Evolutionary conservation across 2,797 vertebrate species (phyloP).

Genomic region (Scleropages formosus): DNA sequence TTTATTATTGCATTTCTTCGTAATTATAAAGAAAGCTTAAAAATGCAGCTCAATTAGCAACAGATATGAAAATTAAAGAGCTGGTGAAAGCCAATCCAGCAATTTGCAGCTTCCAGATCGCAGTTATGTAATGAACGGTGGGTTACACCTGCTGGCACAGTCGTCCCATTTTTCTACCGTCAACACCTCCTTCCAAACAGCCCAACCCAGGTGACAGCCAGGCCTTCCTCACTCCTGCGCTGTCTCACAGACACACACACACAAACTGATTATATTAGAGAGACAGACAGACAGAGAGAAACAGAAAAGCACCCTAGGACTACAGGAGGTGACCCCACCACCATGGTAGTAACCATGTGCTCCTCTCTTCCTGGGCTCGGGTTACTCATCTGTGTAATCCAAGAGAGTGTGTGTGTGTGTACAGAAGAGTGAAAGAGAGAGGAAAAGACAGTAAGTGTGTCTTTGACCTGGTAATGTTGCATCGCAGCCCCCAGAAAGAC

Average conservation of each 20-base stretch:
- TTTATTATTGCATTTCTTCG: slow-evolving; percentile 8
- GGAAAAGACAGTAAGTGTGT: neutral
- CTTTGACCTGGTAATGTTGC: neutral
- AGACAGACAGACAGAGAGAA: neutral
- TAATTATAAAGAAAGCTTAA: neutral
- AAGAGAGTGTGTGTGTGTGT: neutral
- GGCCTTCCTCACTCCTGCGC: neutral
- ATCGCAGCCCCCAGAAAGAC: slow-evolving; percentile 14
- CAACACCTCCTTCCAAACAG: neutral
- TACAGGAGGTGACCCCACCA: too few relatives aligned
- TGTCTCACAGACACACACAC: neutral
- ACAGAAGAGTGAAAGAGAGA: neutral
- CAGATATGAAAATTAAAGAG: neutral
- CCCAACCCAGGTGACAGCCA: neutral
- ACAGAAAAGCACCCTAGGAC: neutral
- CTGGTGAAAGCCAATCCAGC: neutral
- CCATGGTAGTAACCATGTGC: neutral
- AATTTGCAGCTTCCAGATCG: neutral
- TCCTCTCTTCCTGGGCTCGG: neutral
- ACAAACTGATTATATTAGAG: too few relatives aligned
- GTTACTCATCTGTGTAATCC: neutral
- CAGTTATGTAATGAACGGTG: neutral
- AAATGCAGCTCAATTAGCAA: neutral
- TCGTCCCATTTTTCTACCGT: neutral
- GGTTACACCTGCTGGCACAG: neutral